Base-by-base conservation (phyloP, 2,888 invertebrate genomes). In the Opisthograptis luteolata region DNA sequence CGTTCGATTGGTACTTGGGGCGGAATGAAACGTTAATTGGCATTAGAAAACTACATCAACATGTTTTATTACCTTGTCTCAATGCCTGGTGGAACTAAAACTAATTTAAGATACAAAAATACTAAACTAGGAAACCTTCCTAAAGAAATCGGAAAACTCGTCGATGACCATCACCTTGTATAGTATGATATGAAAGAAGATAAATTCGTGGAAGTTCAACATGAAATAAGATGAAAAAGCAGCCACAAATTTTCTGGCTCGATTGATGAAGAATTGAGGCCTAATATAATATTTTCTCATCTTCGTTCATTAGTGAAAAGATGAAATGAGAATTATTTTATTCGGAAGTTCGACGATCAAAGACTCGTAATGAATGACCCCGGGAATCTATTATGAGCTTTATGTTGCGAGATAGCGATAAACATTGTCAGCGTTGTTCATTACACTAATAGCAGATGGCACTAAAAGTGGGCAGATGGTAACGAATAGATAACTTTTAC, bases 271-370 rank as follows among this genome's bases (percentile, higher is more conserved):
- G 15, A 34, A 32, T 25, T 8, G 8, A 39, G 6, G 30, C 13
- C 12, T 24, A 48, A 27, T 47, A 41, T 22, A 1, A 31, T 42
- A 30, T 32, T 36, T 37, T 43, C 25, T 25, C 37, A 19, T 31
- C 34, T 25, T 20, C 20, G 14, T 42, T 30, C 20, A 9, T 37
- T 31, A 8, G 9, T 20, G 27, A 28, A 25, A 14, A 42, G 42
- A 48, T 48, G 31, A 42, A 48, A 48, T 37, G 19, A 8, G 9
- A 37, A 27, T 15, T n/a, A n/a, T n/a, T n/a, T 27, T 14, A 27
- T 37, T 49, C 37, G 19, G 19, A 37, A 43, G 9, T 15, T 13
- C 34, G 20, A 12, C 27, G 44, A 50, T 50, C 39, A 50, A 44
- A 48, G 42, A 15, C 25, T 10, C 8, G 6, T 39, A 48, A 41